These are phyloP conservation scores for Pachycephala philippinensis DNA, from an alignment of 2,113 vertebrate genomes.

Conservation along the genomic window DNA sequence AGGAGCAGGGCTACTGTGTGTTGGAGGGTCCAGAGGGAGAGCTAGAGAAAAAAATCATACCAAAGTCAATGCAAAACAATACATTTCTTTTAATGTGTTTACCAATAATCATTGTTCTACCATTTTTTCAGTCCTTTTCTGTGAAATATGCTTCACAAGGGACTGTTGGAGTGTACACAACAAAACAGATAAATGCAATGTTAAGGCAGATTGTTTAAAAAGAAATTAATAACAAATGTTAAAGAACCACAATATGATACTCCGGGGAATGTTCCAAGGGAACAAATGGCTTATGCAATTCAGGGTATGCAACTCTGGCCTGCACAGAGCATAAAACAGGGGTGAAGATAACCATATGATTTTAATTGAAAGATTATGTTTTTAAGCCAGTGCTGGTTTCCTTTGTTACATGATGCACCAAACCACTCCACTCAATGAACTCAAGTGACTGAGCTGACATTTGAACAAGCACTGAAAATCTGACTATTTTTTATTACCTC, in stretches of 20 bases:
- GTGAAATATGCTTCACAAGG: neutral
- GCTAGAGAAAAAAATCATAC: neutral
- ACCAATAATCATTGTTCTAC: neutral
- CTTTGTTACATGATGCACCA: neutral
- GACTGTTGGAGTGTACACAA: neutral
- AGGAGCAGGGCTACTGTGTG: neutral
- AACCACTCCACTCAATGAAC: neutral
- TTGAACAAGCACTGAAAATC: neutral
- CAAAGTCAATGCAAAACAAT: neutral
- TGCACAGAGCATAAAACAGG: neutral
- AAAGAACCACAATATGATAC: neutral
- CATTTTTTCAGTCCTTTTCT: neutral
- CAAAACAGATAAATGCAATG: neutral
- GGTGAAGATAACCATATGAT: neutral
- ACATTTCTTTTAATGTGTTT: neutral
- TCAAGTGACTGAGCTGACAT: neutral
- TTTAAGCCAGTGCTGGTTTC: neutral
- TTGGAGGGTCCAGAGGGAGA: neutral
- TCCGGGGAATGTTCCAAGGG: neutral
- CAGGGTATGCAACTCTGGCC: neutral
- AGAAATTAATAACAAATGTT: neutral
- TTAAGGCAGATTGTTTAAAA: slow-evolving; percentile 11
- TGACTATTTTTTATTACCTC: neutral
- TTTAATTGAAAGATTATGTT: neutral
- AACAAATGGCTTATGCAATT: neutral